These are phyloP conservation scores for Ornithoptera priamus DNA, from an alignment of 2,888 invertebrate species.

Conservation along the genomic window DNA sequence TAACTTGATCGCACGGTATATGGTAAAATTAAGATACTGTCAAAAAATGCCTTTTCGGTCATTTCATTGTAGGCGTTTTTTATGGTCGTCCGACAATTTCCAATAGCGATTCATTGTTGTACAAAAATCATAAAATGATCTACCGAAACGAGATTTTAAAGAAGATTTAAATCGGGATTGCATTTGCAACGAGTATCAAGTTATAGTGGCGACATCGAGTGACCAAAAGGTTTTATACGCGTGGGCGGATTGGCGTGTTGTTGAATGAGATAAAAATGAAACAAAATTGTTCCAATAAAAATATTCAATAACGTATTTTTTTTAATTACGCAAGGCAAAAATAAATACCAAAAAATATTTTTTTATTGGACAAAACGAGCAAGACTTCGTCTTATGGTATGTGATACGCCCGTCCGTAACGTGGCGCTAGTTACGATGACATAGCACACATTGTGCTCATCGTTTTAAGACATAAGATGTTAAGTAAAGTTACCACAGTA, in stretches of 20 bases:
- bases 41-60: conserved; percentile 45
- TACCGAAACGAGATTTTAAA: conserved; percentile 14
- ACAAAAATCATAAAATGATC: conserved; percentile 21
- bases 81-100: conserved; percentile 36
- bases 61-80: conserved; percentile 47
- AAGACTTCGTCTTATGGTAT: no score
- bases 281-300: neutral
- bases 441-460: no score
- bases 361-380: no score
- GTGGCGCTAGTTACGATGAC: no score
- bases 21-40: conserved; percentile 51
- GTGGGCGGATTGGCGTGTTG: conserved; percentile 14
- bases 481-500: no score
- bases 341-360: no score
- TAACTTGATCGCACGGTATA: conserved; percentile 37
- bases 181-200: conserved; percentile 17
- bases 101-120: conserved; percentile 30
- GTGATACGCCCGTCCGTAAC: no score
- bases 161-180: neutral
- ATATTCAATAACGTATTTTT: neutral
- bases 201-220: conserved; percentile 7
- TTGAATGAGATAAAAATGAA: conserved; percentile 6
- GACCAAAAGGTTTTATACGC: conserved; percentile 6
- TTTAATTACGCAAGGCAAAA: neutral
- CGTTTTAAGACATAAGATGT: no score